These are phyloP conservation scores for Petaurus breviceps DNA, from an alignment of 2,113 vertebrate species.

Conservation along the genomic window DNA sequence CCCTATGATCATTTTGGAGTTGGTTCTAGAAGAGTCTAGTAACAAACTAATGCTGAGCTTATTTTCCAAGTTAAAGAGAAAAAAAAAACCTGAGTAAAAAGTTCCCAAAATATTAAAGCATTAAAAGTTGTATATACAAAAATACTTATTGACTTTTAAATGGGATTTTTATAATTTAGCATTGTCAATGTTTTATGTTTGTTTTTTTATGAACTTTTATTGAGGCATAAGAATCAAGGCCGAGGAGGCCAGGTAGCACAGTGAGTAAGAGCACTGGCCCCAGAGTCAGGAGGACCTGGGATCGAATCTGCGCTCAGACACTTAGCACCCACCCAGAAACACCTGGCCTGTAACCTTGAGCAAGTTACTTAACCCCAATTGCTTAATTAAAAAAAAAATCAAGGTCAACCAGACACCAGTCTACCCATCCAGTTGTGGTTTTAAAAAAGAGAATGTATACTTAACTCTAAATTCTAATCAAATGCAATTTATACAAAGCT, in stretches of 20 bases:
- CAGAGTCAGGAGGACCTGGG: too few relatives aligned
- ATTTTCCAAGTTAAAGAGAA: slow-evolving; percentile 24
- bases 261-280: too few relatives aligned
- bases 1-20: slow-evolving; percentile 51
- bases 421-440: not conserved
- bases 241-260: too few relatives aligned
- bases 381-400: too few relatives aligned
- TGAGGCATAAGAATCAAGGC: slow-evolving; percentile 9
- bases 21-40: slow-evolving; percentile 63
- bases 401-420: slow-evolving; percentile 29
- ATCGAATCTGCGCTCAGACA: too few relatives aligned
- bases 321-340: too few relatives aligned
- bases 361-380: too few relatives aligned
- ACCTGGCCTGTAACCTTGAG: too few relatives aligned
- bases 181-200: slow-evolving; percentile 17
- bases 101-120: not conserved
- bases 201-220: slow-evolving; percentile 16
- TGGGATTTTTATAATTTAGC: not conserved
- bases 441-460: slow-evolving; percentile 37
- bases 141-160: slow-evolving; percentile 17
- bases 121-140: slow-evolving; percentile 9
- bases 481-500: slow-evolving; percentile 68
- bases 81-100: slow-evolving; percentile 24
- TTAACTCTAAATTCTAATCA: slow-evolving; percentile 46
- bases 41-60: slow-evolving; percentile 36